Evolutionary conservation across 2,888 invertebrate species (phyloP), one percentile per base, ranked within the genome.

Genomic region (Heteromyza rotundicornis): DNA sequence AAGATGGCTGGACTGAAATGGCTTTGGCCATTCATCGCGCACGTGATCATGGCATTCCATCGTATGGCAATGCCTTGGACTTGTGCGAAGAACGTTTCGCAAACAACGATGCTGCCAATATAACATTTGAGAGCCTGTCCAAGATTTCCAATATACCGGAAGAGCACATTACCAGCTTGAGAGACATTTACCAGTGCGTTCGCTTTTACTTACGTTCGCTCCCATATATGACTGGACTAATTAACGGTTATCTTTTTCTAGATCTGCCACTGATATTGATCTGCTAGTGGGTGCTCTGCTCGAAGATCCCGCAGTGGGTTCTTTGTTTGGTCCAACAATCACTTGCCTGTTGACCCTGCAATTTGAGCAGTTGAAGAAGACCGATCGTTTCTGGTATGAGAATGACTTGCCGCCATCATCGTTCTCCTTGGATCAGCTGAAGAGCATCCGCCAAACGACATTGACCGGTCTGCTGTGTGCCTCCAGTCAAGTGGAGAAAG

Each of bases 381-480:
- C 95, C 58, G 97, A 97, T 85, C 86, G 96, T 65, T 96, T 95
- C 80, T 97, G 96, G 95, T 96, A 95, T 77, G 96, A 97, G 82
- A 96, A 96, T 78, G 95, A 96, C 77, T 86, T 95, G 51, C 95
- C 95, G 0, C 95, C 95, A 0, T 94, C 94, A 16, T 91, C 94
- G 0, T 87, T 95, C 65, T 87, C 86, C 0, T 85, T 88, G 63
- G 90, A 90, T 54, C 95, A 95, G 78, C 84, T 96, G 10, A 88
- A 88, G 59, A 94, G 94, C 68, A 88, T 96, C 54, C 87, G 92
- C 52, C 92, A 92, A 75, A 90, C 91, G 0, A 89, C 92, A 0
- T 82, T 95, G 0, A 89, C 94, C 0, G 91, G 93, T 1, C 83
- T 95, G 2, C 83, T 96, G 8, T 96, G 96, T 74, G 89, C 89